These are phyloP conservation scores for Clarias magur DNA, from an alignment of 2,113 vertebrate species.

Conservation along the genomic window DNA sequence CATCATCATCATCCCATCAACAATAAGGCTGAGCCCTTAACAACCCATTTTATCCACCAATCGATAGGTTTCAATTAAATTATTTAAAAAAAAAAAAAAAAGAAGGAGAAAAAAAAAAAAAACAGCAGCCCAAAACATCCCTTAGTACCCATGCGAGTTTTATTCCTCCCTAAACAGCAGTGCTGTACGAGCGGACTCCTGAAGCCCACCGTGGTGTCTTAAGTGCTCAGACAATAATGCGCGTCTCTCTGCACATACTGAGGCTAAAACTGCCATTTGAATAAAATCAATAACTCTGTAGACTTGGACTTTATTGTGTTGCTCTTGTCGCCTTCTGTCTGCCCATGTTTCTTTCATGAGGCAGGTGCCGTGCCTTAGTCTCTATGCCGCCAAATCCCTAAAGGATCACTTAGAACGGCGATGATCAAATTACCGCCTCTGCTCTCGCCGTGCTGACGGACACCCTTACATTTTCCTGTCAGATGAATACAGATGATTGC, in stretches of 20 bases:
- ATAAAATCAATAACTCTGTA: conserved; percentile 76
- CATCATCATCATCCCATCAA: conserved; percentile 13
- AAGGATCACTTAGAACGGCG: conserved; percentile 69
- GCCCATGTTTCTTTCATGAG: conserved; percentile 78
- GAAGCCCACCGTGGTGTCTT: not conserved
- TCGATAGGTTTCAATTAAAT: conserved; percentile 14
- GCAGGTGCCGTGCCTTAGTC: conserved; percentile 70
- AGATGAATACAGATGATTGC: conserved; percentile 29
- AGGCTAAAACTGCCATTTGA: conserved; percentile 62
- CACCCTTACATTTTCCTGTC: conserved; percentile 41
- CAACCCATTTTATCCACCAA: conserved; percentile 19
- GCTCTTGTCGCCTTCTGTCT: conserved; percentile 66
- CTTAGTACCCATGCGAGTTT: not conserved
- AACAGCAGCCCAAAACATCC: conserved; percentile 5
- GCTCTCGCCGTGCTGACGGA: conserved; percentile 37
- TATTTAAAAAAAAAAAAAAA: not conserved
- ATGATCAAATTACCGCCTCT: conserved; percentile 61
- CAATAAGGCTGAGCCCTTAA: not conserved
- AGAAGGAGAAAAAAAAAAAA: no score
- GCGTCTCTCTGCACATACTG: conserved; percentile 46
- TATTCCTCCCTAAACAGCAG: conserved; percentile 12
- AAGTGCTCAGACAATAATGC: conserved; percentile 32
- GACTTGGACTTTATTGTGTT: conserved; percentile 71
- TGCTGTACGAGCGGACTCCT: not conserved
- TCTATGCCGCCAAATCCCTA: conserved; percentile 70